A percentile compares a stretch with the other conserved stretches of the same genome.
These are phyloP conservation scores for Masnerella sp. DNA, from an alignment of 2,888 invertebrate species.

Conservation along the genomic window DNA sequence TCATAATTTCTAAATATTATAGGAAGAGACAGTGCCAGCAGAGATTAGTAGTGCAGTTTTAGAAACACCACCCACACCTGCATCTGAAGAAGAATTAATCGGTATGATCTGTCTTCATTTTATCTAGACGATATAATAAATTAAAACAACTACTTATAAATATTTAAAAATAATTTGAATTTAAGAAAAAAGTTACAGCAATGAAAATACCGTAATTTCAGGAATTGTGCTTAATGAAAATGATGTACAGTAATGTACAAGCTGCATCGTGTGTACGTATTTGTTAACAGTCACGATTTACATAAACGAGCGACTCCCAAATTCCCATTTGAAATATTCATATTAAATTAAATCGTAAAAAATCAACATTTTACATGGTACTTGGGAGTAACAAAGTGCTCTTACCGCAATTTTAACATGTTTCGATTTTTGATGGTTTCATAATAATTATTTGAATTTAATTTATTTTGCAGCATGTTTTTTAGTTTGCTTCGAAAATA, in stretches of 20 bases:
- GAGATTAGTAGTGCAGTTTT: constrained; percentile 25
- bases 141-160: not conserved
- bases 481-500: constrained; percentile 24
- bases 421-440: constrained; percentile 14
- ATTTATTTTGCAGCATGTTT: constrained; percentile 28
- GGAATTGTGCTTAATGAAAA: constrained; percentile 53
- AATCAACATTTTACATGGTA: no score
- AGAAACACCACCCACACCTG: constrained; percentile 24
- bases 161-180: not conserved
- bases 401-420: constrained; percentile 26
- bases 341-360: not conserved
- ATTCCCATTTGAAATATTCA: not conserved
- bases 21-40: constrained; percentile 17
- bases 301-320: not conserved
- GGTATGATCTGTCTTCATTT: constrained; percentile 29
- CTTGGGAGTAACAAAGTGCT: constrained; percentile 23
- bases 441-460: no score
- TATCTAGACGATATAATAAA: not conserved
- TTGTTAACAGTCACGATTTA: constrained; percentile 8
- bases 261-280: constrained; percentile 58
- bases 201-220: constrained; percentile 46
- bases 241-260: constrained; percentile 56
- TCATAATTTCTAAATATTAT: no score
- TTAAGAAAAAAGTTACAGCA: constrained; percentile 19
- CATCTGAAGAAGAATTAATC: constrained; percentile 23